These are phyloP conservation scores for Monochamus alternatus DNA, from an alignment of 2,888 invertebrate genomes.

Conservation along the genomic window DNA sequence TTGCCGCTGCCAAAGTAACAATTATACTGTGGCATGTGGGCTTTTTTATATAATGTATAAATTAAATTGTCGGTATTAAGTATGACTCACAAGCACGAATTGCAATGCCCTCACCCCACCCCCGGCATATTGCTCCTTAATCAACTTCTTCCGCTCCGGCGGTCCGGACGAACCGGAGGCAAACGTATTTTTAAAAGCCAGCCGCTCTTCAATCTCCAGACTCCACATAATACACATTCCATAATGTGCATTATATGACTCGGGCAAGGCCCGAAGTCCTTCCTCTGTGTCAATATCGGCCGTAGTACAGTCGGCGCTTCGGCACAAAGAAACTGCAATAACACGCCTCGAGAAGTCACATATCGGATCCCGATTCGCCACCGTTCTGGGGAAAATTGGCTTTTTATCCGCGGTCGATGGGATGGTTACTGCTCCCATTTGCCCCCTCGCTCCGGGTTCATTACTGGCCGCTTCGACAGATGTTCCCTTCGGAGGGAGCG, in stretches of 20 bases:
- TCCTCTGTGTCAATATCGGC: background rate
- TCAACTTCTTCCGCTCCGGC: background rate
- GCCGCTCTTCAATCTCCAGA: background rate
- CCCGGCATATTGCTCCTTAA: background rate
- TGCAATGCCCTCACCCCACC: background rate
- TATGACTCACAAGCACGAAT: background rate
- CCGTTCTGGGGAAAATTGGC: background rate
- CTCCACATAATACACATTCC: background rate
- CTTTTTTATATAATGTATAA: no score
- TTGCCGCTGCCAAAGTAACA: no score
- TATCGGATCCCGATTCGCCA: background rate
- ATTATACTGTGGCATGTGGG: no score
- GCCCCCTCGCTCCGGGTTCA: background rate
- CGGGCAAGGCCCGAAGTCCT: background rate
- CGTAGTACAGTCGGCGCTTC: no score
- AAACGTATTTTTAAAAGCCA: background rate
- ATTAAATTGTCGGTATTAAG: no score
- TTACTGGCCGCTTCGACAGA: background rate
- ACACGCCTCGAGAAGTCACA: background rate
- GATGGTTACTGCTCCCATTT: background rate
- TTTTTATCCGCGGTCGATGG: background rate
- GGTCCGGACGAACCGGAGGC: background rate
- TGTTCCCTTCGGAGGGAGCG: background rate
- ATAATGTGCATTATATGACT: background rate
- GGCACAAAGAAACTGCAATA: background rate